These are phyloP conservation scores for Penaeus vannamei DNA, from an alignment of 1,140 invertebrate genomes.

Conservation along the genomic window DNA sequence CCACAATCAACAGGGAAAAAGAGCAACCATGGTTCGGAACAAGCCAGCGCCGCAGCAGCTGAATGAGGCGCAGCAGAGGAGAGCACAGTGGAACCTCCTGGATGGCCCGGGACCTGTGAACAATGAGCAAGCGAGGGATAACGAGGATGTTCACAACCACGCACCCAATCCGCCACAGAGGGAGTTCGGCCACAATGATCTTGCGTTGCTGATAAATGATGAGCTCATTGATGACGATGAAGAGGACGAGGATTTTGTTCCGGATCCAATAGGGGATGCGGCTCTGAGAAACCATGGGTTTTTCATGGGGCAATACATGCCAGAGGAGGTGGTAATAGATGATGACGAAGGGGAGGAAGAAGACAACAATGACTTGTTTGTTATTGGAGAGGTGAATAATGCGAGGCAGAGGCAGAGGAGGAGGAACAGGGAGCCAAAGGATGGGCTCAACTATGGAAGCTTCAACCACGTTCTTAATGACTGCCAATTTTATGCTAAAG, in stretches of 20 bases:
- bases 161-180: neutral
- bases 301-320: neutral
- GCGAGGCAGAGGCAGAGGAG: constrained; percentile 24
- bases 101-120: constrained; percentile 28
- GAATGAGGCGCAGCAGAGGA: constrained; percentile 54
- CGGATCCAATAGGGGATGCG: neutral
- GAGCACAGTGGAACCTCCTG: constrained; percentile 58
- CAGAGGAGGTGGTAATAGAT: constrained; percentile 35
- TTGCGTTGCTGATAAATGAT: constrained; percentile 35
- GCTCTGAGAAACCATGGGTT: neutral
- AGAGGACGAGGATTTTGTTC: constrained; percentile 22
- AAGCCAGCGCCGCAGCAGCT: constrained; percentile 55
- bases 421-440: constrained; percentile 26
- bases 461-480: constrained; percentile 63
- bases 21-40: constrained; percentile 44
- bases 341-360: constrained; percentile 47
- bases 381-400: neutral
- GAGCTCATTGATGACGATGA: constrained; percentile 22
- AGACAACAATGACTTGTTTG: neutral
- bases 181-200: constrained; percentile 23
- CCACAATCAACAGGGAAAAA: no score
- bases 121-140: neutral
- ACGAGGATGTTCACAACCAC: neutral
- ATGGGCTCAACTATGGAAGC: constrained; percentile 57
- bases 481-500: constrained; percentile 59